Evolutionary conservation across 2,797 vertebrate species (phyloP).

Genomic region (Pseudochromis fuscus): DNA sequence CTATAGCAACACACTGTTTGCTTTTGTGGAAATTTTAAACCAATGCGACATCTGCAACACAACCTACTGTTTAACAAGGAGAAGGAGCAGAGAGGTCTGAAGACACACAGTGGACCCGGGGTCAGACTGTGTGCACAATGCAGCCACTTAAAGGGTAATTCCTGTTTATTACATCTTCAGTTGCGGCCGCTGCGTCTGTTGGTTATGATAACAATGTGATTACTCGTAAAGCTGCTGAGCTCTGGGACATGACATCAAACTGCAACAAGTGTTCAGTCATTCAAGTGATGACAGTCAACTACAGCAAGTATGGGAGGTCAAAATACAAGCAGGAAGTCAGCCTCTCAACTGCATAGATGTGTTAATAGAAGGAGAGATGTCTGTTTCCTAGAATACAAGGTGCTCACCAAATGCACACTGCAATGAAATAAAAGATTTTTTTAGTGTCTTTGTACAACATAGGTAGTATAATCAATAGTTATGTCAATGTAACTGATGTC

Average conservation of each 20-base stretch:
- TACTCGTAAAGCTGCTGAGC: background rate
- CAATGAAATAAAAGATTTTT: background rate
- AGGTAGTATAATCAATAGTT: too few relatives aligned
- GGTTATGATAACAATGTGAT: background rate
- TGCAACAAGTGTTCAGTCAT: background rate
- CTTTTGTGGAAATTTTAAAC: slow-evolving; percentile 45
- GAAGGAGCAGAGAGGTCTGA: background rate
- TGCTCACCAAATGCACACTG: too few relatives aligned
- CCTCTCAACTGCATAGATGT: background rate
- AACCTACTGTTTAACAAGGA: slow-evolving; percentile 43
- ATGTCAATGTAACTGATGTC: too few relatives aligned
- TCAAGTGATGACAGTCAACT: too few relatives aligned
- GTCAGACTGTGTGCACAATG: slow-evolving; percentile 8
- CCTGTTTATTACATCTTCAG: background rate
- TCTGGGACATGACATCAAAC: background rate
- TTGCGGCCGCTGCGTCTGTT: background rate
- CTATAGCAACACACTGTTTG: slow-evolving; percentile 36
- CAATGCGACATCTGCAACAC: slow-evolving; percentile 30
- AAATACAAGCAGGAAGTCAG: background rate
- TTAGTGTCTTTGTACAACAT: too few relatives aligned
- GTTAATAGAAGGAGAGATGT: background rate
- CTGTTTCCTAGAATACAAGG: background rate
- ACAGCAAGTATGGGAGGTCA: background rate
- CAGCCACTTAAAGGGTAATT: background rate
- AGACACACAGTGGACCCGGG: slow-evolving; percentile 1